Percentiles rank a stretch among this genome's conserved stretches.
Conservation (phyloP, 1,140 invertebrate species). For the Drosophila pallidifrons region DNA sequence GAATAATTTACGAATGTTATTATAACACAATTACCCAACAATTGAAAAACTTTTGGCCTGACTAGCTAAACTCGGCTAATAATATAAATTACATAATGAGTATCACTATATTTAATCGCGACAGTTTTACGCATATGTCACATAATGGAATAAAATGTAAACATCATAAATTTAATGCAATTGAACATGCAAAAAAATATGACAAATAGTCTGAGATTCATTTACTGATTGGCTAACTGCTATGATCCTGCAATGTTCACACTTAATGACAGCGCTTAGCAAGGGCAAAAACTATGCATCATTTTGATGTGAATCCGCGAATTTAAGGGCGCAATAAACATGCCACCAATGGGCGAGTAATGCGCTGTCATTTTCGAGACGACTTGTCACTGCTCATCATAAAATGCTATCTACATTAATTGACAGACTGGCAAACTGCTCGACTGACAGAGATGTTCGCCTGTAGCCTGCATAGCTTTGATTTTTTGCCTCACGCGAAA, state of each 20-base stretch:
- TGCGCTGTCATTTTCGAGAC: conserved; percentile 62
- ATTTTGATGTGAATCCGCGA: conserved; percentile 65
- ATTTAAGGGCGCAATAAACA: conserved; percentile 72
- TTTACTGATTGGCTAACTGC: conserved; percentile 10
- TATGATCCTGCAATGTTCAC: conserved; percentile 45
- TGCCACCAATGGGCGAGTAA: conserved; percentile 73
- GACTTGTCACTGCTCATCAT: conserved; percentile 79
- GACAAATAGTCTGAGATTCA: conserved; percentile 31
- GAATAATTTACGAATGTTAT: background rate
- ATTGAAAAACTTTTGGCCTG: background rate
- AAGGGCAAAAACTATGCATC: conserved; percentile 69
- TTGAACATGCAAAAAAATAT: background rate
- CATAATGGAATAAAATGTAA: too few relatives aligned
- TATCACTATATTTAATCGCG: too few relatives aligned
- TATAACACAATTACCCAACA: background rate
- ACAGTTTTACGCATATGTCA: too few relatives aligned
- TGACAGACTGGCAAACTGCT: conserved; percentile 51
- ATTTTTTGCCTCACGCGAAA: conserved; percentile 76
- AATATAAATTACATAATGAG: too few relatives aligned
- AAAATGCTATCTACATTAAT: conserved; percentile 80
- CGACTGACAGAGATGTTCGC: conserved; percentile 33
- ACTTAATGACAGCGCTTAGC: conserved; percentile 72
- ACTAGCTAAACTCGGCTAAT: too few relatives aligned
- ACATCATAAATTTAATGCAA: too few relatives aligned
- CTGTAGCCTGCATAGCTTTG: conserved; percentile 45